Base-by-base conservation (phyloP, 2,113 vertebrate genomes). In the Pseudorasbora parva region DNA sequence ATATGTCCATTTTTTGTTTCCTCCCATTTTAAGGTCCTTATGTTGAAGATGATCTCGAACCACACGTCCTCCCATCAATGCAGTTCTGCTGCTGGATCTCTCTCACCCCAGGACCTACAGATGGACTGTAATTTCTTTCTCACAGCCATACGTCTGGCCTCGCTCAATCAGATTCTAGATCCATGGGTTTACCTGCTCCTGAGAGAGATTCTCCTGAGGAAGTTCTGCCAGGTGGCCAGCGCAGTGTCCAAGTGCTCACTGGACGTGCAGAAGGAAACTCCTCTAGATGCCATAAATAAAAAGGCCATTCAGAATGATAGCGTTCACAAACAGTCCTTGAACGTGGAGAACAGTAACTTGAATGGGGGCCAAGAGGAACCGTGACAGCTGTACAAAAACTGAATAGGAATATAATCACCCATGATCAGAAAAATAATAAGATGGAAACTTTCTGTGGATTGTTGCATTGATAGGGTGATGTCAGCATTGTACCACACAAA, bases 131-230 rank as follows among this genome's bases (percentile, higher is more conserved):
- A 94, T 64, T 95, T 96, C 90, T 96, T 97, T 68, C 89, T 99
- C 86, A 96, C 93, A 0, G 95, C 96, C 0, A 95, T 99, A 84
- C 97, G 97, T 75, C 86, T 99, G 93, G 98, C 98, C 41, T 99
- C 98, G 0, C 94, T 99, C 8, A 99, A 99, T 92, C 98, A 99
- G 92, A 99, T 99, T 88, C 94, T 99, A 88, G 97, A 99, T 85
- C 98, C 98, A 0, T 99, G 98, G 98, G 96, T 99, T 83, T 99
- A 99, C 87, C 91, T 99, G 90, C 96, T 99, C 41, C 90, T 99
- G 78, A 92, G 98, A 83, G 96, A 96, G 92, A 98, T 99, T 86
- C 93, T 98, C 6, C 93, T 99, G 10, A 94, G 92, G 78, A 96
- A 96, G 91, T 95, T 95, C 90, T 96, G 96, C 84, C 95, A 98